These are phyloP conservation scores for Drosophila nigritarsus DNA, from an alignment of 2,888 invertebrate genomes.

Conservation along the genomic window DNA sequence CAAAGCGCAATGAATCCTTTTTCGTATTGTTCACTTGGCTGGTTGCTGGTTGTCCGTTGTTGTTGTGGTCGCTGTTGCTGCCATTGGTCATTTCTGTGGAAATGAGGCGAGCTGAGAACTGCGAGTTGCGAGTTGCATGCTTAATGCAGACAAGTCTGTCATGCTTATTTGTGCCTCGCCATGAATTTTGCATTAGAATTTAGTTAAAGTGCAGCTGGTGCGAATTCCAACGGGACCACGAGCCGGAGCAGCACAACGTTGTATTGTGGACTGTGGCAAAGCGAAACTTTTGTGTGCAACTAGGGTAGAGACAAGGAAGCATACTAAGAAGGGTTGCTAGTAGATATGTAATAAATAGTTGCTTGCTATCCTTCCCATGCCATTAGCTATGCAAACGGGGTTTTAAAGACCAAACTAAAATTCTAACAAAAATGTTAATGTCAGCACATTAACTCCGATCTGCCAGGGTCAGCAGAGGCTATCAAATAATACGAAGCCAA, in stretches of 20 bases:
- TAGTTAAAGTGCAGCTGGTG: constrained; percentile 81
- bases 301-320: neutral
- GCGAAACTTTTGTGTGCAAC: constrained; percentile 32
- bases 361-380: neutral
- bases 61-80: constrained; percentile 52
- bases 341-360: constrained; percentile 7
- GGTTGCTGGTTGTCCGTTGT: constrained; percentile 32
- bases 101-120: constrained; percentile 13
- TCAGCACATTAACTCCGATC: neutral
- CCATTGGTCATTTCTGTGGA: constrained; percentile 58
- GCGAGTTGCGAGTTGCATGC: constrained; percentile 64
- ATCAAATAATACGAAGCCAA: neutral
- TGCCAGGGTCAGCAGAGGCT: neutral
- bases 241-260: constrained; percentile 1
- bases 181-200: constrained; percentile 80
- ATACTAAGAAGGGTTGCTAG: constrained; percentile 17
- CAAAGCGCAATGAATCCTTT: constrained; percentile 35
- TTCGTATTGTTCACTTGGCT: constrained; percentile 3
- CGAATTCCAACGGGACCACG: constrained; percentile 35
- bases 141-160: constrained; percentile 63
- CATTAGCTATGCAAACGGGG: constrained; percentile 34
- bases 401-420: constrained; percentile 22
- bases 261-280: constrained; percentile 9
- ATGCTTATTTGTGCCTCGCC: constrained; percentile 61
- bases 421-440: neutral